Percentiles rank a stretch among this genome's conserved stretches.
phyloP scores from a whole-genome alignment of 1,140 invertebrate species.

The Lanistes nyassanus region DNA sequence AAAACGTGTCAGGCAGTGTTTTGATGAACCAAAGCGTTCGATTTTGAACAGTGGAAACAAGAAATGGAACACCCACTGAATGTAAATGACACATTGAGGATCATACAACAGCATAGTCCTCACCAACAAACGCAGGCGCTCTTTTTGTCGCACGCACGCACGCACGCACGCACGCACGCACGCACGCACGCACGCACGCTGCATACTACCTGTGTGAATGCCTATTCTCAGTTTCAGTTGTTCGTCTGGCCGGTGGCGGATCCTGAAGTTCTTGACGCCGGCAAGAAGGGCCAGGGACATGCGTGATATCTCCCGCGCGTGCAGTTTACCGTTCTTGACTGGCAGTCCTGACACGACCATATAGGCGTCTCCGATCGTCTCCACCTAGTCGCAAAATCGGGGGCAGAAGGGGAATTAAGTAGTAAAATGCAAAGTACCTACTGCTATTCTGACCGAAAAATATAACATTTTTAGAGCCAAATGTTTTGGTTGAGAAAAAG shows the following conservation, averaged over 20 bases:
- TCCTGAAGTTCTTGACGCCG: constrained; percentile 89
- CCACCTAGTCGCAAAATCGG: constrained; percentile 74
- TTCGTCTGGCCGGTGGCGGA: constrained; percentile 81
- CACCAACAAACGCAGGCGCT: neutral
- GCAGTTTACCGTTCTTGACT: constrained; percentile 70
- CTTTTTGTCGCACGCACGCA: neutral
- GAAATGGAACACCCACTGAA: too few relatives aligned
- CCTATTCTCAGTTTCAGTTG: constrained; percentile 94
- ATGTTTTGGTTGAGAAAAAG: too few relatives aligned
- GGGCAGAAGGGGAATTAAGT: too few relatives aligned
- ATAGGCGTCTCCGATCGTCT: constrained; percentile 97
- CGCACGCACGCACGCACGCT: constrained; percentile 15
- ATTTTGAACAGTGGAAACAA: too few relatives aligned
- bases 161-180: constrained; percentile 15
- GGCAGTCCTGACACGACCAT: constrained; percentile 81
- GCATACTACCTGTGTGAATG: constrained; percentile 83
- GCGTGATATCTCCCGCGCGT: constrained; percentile 77
- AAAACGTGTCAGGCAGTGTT: too few relatives aligned
- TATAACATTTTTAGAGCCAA: too few relatives aligned
- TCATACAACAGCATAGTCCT: too few relatives aligned
- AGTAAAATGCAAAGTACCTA: too few relatives aligned
- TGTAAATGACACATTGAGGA: too few relatives aligned
- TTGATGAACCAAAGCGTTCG: too few relatives aligned
- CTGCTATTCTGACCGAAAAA: too few relatives aligned
- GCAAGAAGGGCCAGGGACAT: constrained; percentile 88